Evolutionary conservation across 2,888 invertebrate genomes (phyloP).

Genomic region (Rhaphigaster nebulosa): DNA sequence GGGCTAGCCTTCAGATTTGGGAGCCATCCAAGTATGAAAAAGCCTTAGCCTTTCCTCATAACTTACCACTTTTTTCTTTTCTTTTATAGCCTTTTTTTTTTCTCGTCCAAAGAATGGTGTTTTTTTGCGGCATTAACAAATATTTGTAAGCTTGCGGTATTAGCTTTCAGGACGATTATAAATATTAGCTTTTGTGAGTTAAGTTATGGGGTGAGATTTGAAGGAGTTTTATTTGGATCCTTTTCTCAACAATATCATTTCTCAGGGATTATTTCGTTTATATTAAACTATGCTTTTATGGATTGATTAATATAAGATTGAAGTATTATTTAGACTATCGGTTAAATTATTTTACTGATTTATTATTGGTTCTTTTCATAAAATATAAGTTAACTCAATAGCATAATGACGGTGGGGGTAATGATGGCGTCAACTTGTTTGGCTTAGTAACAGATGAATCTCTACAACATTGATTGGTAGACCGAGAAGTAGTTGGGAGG

Average conservation of each 20-base stretch:
- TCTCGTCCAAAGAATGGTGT: neutral
- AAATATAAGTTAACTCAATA: no score
- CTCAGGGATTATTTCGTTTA: neutral
- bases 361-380: no score
- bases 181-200: neutral
- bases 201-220: conserved; percentile 6
- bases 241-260: neutral
- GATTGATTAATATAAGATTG: neutral
- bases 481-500: no score
- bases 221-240: neutral
- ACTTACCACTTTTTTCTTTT: conserved; percentile 37
- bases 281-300: neutral
- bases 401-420: no score
- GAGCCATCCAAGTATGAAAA: conserved; percentile 41
- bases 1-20: conserved; percentile 24
- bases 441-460: no score
- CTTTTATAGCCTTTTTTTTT: neutral
- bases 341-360: no score
- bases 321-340: no score
- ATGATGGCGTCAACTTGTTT: no score
- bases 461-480: no score
- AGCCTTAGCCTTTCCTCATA: conserved; percentile 30
- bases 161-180: conserved; percentile 39
- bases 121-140: conserved; percentile 13
- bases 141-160: conserved; percentile 40